Evolutionary conservation across 2,797 vertebrate genomes (phyloP), one percentile per base, ranked within the genome.

Genomic region (Hydrolagus colliei): DNA sequence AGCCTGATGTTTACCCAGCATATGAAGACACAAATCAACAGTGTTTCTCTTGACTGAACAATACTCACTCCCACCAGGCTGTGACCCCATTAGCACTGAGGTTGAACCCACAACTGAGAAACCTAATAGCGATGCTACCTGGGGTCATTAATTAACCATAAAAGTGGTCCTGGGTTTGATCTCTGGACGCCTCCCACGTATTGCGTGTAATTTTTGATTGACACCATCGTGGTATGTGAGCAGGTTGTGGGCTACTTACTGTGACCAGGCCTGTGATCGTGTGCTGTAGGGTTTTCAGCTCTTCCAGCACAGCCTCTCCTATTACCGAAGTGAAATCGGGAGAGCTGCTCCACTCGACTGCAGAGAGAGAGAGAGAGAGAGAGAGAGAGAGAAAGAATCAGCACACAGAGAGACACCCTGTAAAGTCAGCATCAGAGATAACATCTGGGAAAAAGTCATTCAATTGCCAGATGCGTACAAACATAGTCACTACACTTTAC

Each of bases 281-380:
- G 90, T 91, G 93, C 88, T 93, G 93, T 2, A 95, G 92, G 72
- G 91, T 90, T 86, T 92, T 94, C 88, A 95, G 90, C 89, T 96
- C 95, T 86, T 96, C 94, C 0, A 97, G 90, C 86, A 95, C 62
- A 0, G 91, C 91, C 89, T 98, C 96, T 2, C 96, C 96, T 87
- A 95, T 88, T 8, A 90, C 74, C 0, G 94, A 92, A 0, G 87
- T 93, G 89, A 96, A 93, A 5, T 92, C 94, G 0, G 95, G 92
- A 16, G 90, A 91, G 20, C 87, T 90, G 90, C 97, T 97, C 96
- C 96, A 98, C 86, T 94, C 93, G 91, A 97, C 96, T 97, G 92
- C 65, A 91, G 89, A 77, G 85, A 88, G 74, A 32, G 35, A 86
- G 41, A 35, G 89, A 77, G 85, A 88, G 74, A 32, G 35, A 86